Base-by-base conservation (phyloP, 1,140 invertebrate species). In the Stegodyphus mimosarum region DNA sequence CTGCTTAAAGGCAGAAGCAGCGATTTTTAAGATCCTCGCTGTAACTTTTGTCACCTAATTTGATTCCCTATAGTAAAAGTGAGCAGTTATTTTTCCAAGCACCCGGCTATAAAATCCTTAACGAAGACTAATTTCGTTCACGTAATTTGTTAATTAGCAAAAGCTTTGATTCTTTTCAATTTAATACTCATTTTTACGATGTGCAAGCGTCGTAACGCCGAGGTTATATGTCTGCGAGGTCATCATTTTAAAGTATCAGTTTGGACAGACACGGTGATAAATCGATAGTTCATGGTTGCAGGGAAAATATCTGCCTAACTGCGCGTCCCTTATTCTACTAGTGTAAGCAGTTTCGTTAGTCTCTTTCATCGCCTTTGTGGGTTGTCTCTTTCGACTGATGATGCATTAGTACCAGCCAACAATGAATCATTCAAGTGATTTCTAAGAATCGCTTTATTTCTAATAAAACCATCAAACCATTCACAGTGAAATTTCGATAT, bases 131-230 rank as follows among this genome's bases (percentile, higher is more conserved):
- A 80, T 80, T 80, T 80, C 78, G 69, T 17, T 15, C 53, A n/a
- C 64, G 64, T 67, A n/a, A 60, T 67, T 67, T 17, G 78, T 80
- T 80, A 80, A 80, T 80, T 80, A 80, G 67, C 13, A 49, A 60
- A 80, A 48, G 67, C 78, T 80, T 80, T 80, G 78, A 80, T 80
- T 80, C 78, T 71, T 80, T 80, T 80, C 78, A 80, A 80, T 80
- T 67, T 67, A 67, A 67, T 15, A 67, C 64, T 70, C 78, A 80
- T 80, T 80, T 78, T 80, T 80, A 80, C 69, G 78, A 80, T n/a
- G 67, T 33, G 11, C 17, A 17, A 13, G 17, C 64, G 17, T 67
- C 64, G 64, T n/a, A 67, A 13, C 67, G 66, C 51, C 13, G 17
- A 13, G n/a, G 49, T 78, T 53, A 69, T 67, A 52, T 69, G 49